phyloP scores from a whole-genome alignment of 1,140 invertebrate genomes.

The Caenorhabditis inopinata region DNA sequence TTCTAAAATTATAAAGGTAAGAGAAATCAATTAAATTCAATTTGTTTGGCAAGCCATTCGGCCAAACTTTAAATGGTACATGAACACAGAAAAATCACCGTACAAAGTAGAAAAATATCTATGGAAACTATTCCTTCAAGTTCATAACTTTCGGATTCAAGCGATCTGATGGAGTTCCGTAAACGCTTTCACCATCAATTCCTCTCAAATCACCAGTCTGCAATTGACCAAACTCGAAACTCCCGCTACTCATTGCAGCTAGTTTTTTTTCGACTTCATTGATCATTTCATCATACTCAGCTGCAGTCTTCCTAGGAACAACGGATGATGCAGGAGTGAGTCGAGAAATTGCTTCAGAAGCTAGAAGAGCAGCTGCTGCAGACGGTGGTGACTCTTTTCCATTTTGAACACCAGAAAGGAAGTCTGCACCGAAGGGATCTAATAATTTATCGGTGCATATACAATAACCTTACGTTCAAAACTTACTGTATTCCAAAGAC shows the following conservation, averaged over 20 bases:
- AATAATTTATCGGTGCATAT: background rate
- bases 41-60: background rate
- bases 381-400: background rate
- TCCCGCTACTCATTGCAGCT: background rate
- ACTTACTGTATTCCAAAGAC: background rate
- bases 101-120: background rate
- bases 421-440: conserved; percentile 44
- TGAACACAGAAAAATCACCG: background rate
- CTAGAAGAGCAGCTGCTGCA: background rate
- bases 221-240: conserved; percentile 19
- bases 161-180: conserved; percentile 28
- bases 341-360: conserved; percentile 1
- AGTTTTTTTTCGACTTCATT: conserved; percentile 23
- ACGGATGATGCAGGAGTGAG: background rate
- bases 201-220: background rate
- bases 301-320: background rate
- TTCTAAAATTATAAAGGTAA: background rate
- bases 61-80: background rate
- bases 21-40: background rate
- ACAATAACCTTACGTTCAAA: background rate
- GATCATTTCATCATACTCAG: conserved; percentile 35
- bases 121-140: background rate
- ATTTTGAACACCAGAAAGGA: background rate
- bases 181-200: conserved; percentile 26
- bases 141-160: conserved; percentile 33